Conservation (phyloP, 2,888 invertebrate species). For the Cataglyphis altisquamis region DNA sequence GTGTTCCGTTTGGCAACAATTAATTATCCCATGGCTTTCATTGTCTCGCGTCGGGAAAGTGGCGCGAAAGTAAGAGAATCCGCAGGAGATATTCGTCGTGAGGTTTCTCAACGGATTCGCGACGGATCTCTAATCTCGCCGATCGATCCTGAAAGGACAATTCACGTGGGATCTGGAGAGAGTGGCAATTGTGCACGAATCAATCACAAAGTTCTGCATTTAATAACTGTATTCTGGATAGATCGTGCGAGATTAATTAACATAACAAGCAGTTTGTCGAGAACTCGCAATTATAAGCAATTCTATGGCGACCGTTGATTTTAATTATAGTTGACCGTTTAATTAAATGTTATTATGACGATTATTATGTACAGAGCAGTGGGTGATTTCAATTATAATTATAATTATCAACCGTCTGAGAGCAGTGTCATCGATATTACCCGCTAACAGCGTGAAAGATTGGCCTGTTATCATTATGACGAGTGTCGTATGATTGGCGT, state of each 20-base stretch:
- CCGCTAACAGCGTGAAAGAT: constrained; percentile 7
- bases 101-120: constrained; percentile 53
- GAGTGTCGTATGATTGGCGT: constrained; percentile 27
- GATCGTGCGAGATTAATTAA: constrained; percentile 27
- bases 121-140: not conserved
- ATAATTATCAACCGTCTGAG: not conserved
- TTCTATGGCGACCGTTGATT: not conserved
- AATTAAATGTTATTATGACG: constrained; percentile 3
- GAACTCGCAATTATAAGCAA: not conserved
- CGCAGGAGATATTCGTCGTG: constrained; percentile 62
- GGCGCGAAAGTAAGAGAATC: constrained; percentile 77
- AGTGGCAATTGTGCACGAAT: constrained; percentile 51
- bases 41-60: constrained; percentile 76
- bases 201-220: constrained; percentile 1
- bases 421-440: constrained; percentile 4
- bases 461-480: constrained; percentile 15
- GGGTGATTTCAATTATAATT: constrained; percentile 2
- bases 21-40: constrained; percentile 76
- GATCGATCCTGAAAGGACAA: constrained; percentile 50
- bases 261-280: constrained; percentile 14
- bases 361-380: not conserved
- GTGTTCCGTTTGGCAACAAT: constrained; percentile 72
- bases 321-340: not conserved
- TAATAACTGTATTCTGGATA: not conserved
- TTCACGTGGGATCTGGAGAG: constrained; percentile 44